phyloP scores from a whole-genome alignment of 1,140 invertebrate species.

The Cotesia vestalis region DNA sequence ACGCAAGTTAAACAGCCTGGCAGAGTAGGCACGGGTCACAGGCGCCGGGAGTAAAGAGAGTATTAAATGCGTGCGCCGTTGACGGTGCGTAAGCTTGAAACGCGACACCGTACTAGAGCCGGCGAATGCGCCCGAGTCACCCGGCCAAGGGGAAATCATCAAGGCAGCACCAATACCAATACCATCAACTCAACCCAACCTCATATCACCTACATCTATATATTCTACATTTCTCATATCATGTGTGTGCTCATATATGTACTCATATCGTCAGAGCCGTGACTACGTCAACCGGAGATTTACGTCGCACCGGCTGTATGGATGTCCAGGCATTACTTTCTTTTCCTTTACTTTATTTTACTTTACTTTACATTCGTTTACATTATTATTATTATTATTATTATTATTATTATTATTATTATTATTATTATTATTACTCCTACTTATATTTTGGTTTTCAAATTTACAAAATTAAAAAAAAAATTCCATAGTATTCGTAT shows the following conservation, averaged over 20 bases:
- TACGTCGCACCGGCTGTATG: slow-evolving; percentile 15
- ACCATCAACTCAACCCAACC: background rate
- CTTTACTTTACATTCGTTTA: too few species aligned
- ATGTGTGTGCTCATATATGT: too few species aligned
- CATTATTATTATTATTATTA: too few species aligned
- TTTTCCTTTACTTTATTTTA: too few species aligned
- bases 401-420: too few species aligned
- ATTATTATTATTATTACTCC: too few species aligned
- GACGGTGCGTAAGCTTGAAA: slow-evolving; percentile 55
- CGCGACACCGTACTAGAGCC: slow-evolving; percentile 48
- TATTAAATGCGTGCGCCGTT: slow-evolving; percentile 34
- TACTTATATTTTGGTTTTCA: too few species aligned
- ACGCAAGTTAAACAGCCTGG: background rate
- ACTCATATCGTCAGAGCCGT: background rate
- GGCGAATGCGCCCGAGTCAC: slow-evolving; percentile 29
- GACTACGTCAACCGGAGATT: slow-evolving; percentile 15
- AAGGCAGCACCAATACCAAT: slow-evolving; percentile 22
- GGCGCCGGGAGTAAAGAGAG: slow-evolving; percentile 15
- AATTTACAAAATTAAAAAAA: too few species aligned
- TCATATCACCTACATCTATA: too few species aligned
- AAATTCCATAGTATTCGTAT: too few species aligned
- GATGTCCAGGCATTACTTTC: background rate
- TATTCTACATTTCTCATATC: too few species aligned
- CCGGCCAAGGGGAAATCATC: slow-evolving; percentile 33
- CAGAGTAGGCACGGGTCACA: slow-evolving; percentile 29